phyloP scores from a whole-genome alignment of 2,797 vertebrate species.

The Rhodeus uyekii region DNA sequence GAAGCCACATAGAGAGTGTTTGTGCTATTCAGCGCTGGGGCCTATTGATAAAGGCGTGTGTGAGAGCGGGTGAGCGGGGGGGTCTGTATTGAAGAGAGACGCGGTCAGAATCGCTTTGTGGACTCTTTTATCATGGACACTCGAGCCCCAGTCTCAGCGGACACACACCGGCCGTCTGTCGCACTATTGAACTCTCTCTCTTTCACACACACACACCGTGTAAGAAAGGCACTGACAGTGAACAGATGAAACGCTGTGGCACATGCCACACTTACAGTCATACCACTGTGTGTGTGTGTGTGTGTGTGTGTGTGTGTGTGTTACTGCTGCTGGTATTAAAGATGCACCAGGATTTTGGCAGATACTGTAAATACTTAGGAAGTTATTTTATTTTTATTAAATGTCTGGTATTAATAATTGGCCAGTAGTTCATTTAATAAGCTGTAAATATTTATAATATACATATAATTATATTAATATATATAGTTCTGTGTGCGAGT shows the following conservation, averaged over 20 bases:
- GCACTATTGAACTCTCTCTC: conserved; percentile 51
- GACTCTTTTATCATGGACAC: conserved; percentile 66
- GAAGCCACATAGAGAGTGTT: conserved; percentile 83
- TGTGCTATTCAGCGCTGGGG: conserved; percentile 72
- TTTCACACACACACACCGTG: conserved; percentile 9
- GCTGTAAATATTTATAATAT: too few relatives aligned
- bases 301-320: too few relatives aligned
- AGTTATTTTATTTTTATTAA: too few relatives aligned
- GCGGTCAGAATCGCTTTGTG: conserved; percentile 74
- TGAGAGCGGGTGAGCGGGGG: conserved; percentile 62
- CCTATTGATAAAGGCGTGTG: conserved; percentile 77
- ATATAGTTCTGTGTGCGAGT: too few relatives aligned
- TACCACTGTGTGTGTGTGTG: neutral
- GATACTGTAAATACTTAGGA: neutral
- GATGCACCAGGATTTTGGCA: neutral
- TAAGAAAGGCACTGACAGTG: neutral
- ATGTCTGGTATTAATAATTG: too few relatives aligned
- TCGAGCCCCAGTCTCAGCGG: conserved; percentile 51
- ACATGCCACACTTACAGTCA: neutral
- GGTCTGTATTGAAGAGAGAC: conserved; percentile 65
- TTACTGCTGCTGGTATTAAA: too few relatives aligned
- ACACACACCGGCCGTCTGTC: conserved; percentile 59
- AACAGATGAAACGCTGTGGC: too few relatives aligned
- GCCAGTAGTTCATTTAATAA: too few relatives aligned
- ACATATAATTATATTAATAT: too few relatives aligned